These are phyloP conservation scores for Drosophila kanapiae DNA, from an alignment of 1,140 invertebrate species.

Conservation along the genomic window DNA sequence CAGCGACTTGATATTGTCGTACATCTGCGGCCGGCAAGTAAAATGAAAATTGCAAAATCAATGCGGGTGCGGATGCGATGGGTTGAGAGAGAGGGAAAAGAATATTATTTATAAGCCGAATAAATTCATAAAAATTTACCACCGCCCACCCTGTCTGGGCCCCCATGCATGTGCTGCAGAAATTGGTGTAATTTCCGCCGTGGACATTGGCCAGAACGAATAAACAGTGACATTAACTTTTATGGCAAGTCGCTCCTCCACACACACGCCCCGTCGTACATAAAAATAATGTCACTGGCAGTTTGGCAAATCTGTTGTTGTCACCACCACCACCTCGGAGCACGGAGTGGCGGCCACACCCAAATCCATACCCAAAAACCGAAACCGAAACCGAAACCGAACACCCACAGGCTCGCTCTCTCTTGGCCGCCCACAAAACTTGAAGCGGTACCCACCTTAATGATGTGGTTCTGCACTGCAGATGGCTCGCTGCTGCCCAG, in stretches of 20 bases:
- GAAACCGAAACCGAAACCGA: constrained; percentile 10
- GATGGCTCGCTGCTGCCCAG: constrained; percentile 93
- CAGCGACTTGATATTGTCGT: constrained; percentile 94
- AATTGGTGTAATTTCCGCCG: constrained; percentile 80
- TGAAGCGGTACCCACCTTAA: constrained; percentile 88
- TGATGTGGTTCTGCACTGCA: constrained; percentile 95
- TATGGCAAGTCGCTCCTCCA: constrained; percentile 59
- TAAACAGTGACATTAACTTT: constrained; percentile 84
- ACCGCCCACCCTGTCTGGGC: constrained; percentile 18
- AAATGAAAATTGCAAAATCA: constrained; percentile 81
- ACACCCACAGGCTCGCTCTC: not conserved
- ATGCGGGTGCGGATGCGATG: constrained; percentile 26
- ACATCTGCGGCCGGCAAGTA: constrained; percentile 89
- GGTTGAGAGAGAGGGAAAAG: not conserved
- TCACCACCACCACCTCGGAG: constrained; percentile 54
- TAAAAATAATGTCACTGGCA: constrained; percentile 80
- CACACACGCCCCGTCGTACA: constrained; percentile 58
- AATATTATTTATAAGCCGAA: constrained; percentile 80
- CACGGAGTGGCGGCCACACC: constrained; percentile 1
- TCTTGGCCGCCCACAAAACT: not conserved
- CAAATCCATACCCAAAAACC: constrained; percentile 9
- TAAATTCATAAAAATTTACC: constrained; percentile 84
- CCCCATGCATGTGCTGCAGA: constrained; percentile 74
- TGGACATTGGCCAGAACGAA: constrained; percentile 83
- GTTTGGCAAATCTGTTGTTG: constrained; percentile 81